Conservation (phyloP, 2,888 invertebrate genomes). For the Lasioglossum oenotherae region DNA sequence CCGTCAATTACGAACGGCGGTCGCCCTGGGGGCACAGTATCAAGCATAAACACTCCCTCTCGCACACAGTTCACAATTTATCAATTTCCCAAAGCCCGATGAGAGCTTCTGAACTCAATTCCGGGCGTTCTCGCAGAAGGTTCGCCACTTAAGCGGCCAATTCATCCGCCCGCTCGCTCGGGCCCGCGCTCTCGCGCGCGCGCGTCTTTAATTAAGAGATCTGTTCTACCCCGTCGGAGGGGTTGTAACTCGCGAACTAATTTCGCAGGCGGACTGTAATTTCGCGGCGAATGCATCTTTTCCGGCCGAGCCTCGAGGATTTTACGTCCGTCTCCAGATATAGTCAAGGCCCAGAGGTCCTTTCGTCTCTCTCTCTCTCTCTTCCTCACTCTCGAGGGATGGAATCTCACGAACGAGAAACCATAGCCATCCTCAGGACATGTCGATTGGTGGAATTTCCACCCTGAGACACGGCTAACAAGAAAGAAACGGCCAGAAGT, state of each 20-base stretch:
- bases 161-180: slow-evolving; percentile 30
- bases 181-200: neutral
- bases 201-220: slow-evolving; percentile 54
- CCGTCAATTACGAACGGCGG: neutral
- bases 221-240: slow-evolving; percentile 30
- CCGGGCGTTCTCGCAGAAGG: neutral
- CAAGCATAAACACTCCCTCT: slow-evolving; percentile 1
- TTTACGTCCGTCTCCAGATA: neutral
- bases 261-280: slow-evolving; percentile 36
- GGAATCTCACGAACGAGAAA: neutral
- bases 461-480: neutral
- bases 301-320: slow-evolving; percentile 15
- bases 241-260: slow-evolving; percentile 44
- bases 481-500: neutral
- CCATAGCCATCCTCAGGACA: neutral
- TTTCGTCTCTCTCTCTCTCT: neutral
- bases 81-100: slow-evolving; percentile 8
- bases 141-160: slow-evolving; percentile 3
- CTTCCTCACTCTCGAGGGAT: neutral
- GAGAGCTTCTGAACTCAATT: slow-evolving; percentile 9
- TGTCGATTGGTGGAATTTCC: slow-evolving; percentile 19
- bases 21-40: neutral
- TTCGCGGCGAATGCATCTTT: slow-evolving; percentile 29
- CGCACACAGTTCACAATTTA: neutral
- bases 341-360: neutral